A percentile compares a stretch with the other conserved stretches of the same genome.
phyloP scores from a whole-genome alignment of 2,888 invertebrate genomes.

The Frankliniella fusca region DNA sequence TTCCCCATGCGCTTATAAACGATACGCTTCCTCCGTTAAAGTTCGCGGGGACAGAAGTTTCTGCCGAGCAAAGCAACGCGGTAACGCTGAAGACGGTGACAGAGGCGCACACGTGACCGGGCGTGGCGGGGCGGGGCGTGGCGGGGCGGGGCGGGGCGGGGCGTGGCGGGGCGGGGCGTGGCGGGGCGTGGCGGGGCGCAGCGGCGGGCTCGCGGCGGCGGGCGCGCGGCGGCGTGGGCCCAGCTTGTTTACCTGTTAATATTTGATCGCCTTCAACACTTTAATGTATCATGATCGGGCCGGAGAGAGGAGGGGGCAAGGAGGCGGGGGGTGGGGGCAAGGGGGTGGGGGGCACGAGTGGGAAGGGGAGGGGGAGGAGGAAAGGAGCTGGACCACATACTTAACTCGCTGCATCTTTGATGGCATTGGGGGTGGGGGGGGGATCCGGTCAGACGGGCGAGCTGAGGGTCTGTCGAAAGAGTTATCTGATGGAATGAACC shows the following conservation, averaged over 20 bases:
- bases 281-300: slow-evolving; percentile 30
- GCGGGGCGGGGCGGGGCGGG: not conserved
- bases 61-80: too few species aligned
- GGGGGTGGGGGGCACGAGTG: too few species aligned
- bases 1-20: too few species aligned
- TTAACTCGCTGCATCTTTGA: too few species aligned
- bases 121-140: not conserved
- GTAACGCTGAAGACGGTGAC: too few species aligned
- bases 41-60: too few species aligned
- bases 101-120: not conserved
- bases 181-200: not conserved
- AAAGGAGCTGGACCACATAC: too few species aligned
- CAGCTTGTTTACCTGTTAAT: slow-evolving; percentile 23
- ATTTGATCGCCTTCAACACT: slow-evolving; percentile 30
- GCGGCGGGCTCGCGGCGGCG: not conserved
- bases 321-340: not conserved
- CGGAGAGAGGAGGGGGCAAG: not conserved
- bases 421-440: too few species aligned
- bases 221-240: not conserved
- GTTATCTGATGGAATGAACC: too few species aligned
- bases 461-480: too few species aligned
- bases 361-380: not conserved
- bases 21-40: too few species aligned
- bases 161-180: not conserved
- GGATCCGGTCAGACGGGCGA: too few species aligned